Conservation (phyloP, 2,888 invertebrate species). For the Macaria liturata region DNA sequence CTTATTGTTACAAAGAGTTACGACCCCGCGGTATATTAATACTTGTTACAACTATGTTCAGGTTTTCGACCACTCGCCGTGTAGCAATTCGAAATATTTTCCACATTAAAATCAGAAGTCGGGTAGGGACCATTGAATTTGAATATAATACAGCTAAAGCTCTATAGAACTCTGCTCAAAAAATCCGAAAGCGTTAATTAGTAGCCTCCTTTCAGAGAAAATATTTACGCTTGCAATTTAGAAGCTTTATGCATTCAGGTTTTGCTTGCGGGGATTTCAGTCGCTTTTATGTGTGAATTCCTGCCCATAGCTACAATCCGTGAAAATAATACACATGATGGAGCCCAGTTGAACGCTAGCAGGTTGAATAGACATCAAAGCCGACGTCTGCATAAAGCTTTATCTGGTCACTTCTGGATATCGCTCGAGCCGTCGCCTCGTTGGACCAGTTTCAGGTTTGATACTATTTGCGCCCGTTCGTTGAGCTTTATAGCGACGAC, state of each 20-base stretch:
- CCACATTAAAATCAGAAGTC: constrained; percentile 6
- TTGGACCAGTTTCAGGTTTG: constrained; percentile 17
- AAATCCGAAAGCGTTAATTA: constrained; percentile 7
- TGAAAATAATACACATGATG: not conserved
- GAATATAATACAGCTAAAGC: constrained; percentile 6
- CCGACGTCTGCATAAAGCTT: not conserved
- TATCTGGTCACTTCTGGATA: constrained; percentile 3
- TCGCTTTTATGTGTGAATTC: not conserved
- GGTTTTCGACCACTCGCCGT: constrained; percentile 11
- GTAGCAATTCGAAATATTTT: constrained; percentile 16
- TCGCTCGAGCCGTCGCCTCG: constrained; percentile 5
- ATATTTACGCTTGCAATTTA: not conserved
- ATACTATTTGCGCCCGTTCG: constrained; percentile 15
- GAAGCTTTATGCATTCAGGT: no score
- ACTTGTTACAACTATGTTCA: constrained; percentile 16
- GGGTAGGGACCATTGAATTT: constrained; percentile 2
- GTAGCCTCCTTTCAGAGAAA: constrained; percentile 1
- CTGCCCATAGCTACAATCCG: not conserved
- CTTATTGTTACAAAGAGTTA: constrained; percentile 35
- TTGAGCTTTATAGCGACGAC: constrained; percentile 20
- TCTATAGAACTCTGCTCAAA: constrained; percentile 2
- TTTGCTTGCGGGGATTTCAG: not conserved
- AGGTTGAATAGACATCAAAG: constrained; percentile 1
- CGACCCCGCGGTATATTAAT: constrained; percentile 21
- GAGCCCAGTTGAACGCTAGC: not conserved